Base-by-base conservation (phyloP, 2,888 invertebrate species). In the Caenorhabditis sp. region DNA sequence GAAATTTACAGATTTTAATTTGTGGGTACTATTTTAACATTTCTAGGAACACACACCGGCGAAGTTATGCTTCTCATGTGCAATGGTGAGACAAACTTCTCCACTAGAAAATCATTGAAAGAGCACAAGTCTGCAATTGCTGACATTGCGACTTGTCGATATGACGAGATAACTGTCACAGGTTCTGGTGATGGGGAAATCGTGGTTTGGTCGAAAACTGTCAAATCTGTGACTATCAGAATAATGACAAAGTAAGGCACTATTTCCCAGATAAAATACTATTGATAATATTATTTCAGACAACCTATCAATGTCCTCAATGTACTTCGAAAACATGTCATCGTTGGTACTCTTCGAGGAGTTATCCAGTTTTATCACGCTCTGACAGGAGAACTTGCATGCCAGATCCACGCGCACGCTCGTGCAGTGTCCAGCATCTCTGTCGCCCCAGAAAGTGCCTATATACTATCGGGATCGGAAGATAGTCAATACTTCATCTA, bases 371-470 rank as follows among this genome's bases (percentile, higher is more conserved):
- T 74, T 31, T 83, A 81, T 60, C 64, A 76, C 1, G 63, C 77
- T 0, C 8, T 53, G 1, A 74, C 76, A 20, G 87, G 83, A 1
- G 76, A 77, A 14, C 64, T 84, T 23, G 76, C 83, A 77, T 83
- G 84, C 25, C 54, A 80, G 80, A 57, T 77, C 0, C 43, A 67
- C 57, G 83, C 82, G 17, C 85, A 87, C 66, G 60, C 70, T 0
- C 63, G 87, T 14, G 73, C 82, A n/a, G 76, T 87, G 0, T 83
- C 79, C 8, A 65, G 80, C 14, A 76, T 87, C 23, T 77, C 84
- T 0, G 87, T 87, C 4, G 87, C 87, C n/a, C 85, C 87, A 0
- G 87, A 87, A 64, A 86, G 86, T 43, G 87, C 87, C 8, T 87
- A 87, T 59, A 81, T 86, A 14, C 57, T 87, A 50, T 80, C 83